Evolutionary conservation across 2,113 vertebrate species (phyloP), one percentile per base, ranked within the genome.

Genomic region (Saguinus imperator): DNA sequence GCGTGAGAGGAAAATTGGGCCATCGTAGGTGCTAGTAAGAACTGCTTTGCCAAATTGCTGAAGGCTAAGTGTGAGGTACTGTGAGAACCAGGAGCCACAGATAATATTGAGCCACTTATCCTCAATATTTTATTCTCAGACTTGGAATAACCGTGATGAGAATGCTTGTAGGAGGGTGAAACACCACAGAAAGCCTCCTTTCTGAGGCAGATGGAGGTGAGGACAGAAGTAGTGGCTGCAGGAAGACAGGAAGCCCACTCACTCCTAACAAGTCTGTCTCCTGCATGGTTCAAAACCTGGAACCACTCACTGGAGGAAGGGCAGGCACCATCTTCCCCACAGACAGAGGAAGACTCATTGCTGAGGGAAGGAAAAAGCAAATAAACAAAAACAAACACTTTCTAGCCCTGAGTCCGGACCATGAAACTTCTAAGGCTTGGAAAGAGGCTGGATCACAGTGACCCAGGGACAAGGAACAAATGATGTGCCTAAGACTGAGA

Each of bases 161-260:
- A 58, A 91, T 17, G 29, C 50, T 66, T 58, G 25, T 35, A 37
- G 4, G 4, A 84, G 45, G 12, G 6, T 4, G 0, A 32, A 50
- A 64, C 50, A 16, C 12, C 35, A 89, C 77, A 75, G n/a, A 14
- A 32, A 48, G n/a, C 6, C n/a, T 35, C 52, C 64, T 37, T 32
- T 29, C 0, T 18, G 43, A 35, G 0, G 35, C 27, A 70, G 66
- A 17, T 50, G 1, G 2, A 29, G 10, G 35, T 20, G 8, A 25
- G 3, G 29, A 20, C 9, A 27, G 61, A 23, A 43, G 32, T 29
- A 45, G 50, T 5, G 8, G 13, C 40, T 27, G n/a, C 23, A 40
- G 35, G 0, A 1, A 70, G 64, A 57, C 27, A 45, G 23, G 32
- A 40, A 16, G 57, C 3, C 25, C 73, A 17, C 68, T 45, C 0